A percentile compares a stretch with the other conserved stretches of the same genome.
phyloP scores from a whole-genome alignment of 1,140 invertebrate genomes.

The Triops longicaudatus region DNA sequence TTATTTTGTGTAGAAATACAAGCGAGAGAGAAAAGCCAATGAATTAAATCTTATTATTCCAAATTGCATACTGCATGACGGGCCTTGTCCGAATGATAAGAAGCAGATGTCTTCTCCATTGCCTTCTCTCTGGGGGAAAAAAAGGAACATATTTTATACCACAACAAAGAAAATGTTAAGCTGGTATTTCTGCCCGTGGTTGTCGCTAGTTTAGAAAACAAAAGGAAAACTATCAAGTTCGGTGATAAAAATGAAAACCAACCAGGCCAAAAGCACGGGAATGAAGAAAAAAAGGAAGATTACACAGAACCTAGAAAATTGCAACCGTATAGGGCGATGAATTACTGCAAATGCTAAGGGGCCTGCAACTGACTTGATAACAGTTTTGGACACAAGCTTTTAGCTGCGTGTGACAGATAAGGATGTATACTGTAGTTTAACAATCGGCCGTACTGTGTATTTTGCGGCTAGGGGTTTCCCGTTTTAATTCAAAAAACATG shows the following conservation, averaged over 20 bases:
- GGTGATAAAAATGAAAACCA: background rate
- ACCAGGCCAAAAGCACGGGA: background rate
- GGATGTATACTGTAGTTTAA: background rate
- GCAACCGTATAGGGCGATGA: background rate
- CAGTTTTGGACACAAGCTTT: background rate
- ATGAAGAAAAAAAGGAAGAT: background rate
- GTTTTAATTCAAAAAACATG: background rate
- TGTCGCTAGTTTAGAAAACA: background rate
- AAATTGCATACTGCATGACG: background rate
- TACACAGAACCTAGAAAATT: background rate
- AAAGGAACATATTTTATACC: background rate
- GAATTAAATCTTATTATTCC: constrained; percentile 1
- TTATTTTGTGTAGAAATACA: constrained; percentile 1
- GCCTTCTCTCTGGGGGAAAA: background rate
- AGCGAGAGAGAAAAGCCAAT: background rate
- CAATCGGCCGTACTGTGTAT: background rate
- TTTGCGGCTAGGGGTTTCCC: background rate
- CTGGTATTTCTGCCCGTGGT: background rate
- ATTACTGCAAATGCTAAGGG: background rate
- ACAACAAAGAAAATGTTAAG: background rate
- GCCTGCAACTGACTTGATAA: constrained; percentile 14
- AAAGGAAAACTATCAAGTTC: background rate
- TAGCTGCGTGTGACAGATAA: background rate
- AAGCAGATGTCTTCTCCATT: background rate
- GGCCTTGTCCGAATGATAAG: background rate